Evolutionary conservation across 2,888 invertebrate species (phyloP).

Genomic region (Cryptosula pallasiana): DNA sequence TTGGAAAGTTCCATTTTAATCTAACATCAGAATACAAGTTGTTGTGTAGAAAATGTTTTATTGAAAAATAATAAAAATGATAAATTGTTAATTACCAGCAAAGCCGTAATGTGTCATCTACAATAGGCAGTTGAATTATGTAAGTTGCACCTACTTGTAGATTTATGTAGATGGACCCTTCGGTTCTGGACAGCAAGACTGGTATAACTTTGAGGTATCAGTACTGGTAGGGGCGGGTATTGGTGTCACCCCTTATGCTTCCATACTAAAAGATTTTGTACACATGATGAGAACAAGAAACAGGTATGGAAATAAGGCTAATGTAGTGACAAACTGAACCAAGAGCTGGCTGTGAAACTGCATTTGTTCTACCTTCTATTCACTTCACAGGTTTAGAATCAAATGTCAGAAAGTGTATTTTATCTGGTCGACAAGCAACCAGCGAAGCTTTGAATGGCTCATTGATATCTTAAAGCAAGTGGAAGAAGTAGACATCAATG

Average conservation of each 20-base stretch:
- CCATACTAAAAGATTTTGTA: constrained; percentile 63
- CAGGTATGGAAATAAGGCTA: too few relatives aligned
- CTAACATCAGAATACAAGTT: too few relatives aligned
- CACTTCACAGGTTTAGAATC: not conserved
- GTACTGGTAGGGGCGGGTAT: constrained; percentile 51
- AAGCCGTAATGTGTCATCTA: too few relatives aligned
- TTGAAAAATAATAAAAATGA: too few relatives aligned
- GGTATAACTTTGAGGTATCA: constrained; percentile 50
- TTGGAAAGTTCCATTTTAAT: too few relatives aligned
- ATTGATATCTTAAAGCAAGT: constrained; percentile 61
- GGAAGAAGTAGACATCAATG: constrained; percentile 58
- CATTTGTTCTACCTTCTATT: too few relatives aligned
- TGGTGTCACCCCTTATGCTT: constrained; percentile 62
- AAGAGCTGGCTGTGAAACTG: too few relatives aligned
- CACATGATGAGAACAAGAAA: constrained; percentile 40
- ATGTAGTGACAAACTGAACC: too few relatives aligned
- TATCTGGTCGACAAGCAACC: constrained; percentile 62
- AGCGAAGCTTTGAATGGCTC: constrained; percentile 65
- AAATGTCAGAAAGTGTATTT: constrained; percentile 58
- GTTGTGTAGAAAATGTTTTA: too few relatives aligned
- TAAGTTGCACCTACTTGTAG: too few relatives aligned
- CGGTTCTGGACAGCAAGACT: constrained; percentile 51
- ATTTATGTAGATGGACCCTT: constrained; percentile 49
- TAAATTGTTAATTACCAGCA: too few relatives aligned
- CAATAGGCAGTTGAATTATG: too few relatives aligned